Percentiles rank a stretch among this genome's conserved stretches.
Conservation (phyloP, 2,888 invertebrate genomes). For the Drosophila villosipedis region DNA sequence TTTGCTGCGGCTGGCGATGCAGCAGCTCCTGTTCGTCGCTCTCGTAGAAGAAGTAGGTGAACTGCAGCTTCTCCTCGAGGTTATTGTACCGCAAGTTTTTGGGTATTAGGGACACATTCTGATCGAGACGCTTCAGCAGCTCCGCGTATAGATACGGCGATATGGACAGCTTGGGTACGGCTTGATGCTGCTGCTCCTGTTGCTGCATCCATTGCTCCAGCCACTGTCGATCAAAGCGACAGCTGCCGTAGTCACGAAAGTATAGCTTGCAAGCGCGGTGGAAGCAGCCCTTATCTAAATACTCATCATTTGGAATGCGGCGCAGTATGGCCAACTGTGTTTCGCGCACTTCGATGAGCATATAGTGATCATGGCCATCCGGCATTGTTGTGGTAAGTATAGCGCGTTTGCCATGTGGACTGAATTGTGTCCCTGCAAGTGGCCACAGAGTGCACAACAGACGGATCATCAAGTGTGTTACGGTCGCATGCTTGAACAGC, state of each 20-base stretch:
- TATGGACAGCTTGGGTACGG: conserved; percentile 75
- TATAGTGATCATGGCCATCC: conserved; percentile 66
- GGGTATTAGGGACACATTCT: conserved; percentile 76
- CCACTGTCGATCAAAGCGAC: conserved; percentile 1
- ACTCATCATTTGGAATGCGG: conserved; percentile 31
- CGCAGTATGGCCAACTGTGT: conserved; percentile 76
- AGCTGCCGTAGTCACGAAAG: conserved; percentile 33
- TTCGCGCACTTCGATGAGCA: conserved; percentile 82
- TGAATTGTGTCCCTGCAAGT: conserved; percentile 37
- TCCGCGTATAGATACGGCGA: conserved; percentile 78
- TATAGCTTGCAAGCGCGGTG: conserved; percentile 65
- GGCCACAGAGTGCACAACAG: conserved; percentile 65
- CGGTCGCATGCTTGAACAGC: conserved; percentile 48
- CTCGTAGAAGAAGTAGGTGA: conserved; percentile 82
- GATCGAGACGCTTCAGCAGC: conserved; percentile 66
- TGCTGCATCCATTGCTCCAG: conserved; percentile 21
- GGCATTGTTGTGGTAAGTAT: conserved; percentile 75
- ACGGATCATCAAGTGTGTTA: conserved; percentile 63
- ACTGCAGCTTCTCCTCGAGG: conserved; percentile 67
- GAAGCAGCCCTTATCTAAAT: conserved; percentile 27
- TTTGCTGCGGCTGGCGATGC: background rate
- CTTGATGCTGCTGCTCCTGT: conserved; percentile 59
- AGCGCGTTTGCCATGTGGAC: conserved; percentile 36
- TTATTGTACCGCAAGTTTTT: conserved; percentile 66
- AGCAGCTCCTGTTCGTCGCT: conserved; percentile 38